Base-by-base conservation (phyloP, 2,888 invertebrate genomes). In the Tinea trinotella region DNA sequence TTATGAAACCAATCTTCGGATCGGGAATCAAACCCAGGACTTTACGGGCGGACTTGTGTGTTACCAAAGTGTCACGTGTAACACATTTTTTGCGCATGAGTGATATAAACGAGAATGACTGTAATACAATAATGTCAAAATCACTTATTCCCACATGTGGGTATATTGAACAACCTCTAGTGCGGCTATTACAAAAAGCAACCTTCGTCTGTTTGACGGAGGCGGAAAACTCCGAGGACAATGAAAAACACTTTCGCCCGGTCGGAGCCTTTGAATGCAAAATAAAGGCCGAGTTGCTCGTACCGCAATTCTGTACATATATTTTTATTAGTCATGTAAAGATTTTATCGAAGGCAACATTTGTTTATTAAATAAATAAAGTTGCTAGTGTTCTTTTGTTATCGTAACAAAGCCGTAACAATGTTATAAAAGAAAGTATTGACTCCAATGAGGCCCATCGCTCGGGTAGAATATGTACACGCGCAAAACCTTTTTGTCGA, bases 171-270 rank as follows among this genome's bases (percentile, higher is more conserved):
- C 17, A 48, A 20, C 12, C n/a, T 18, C 19, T 18, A 18, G 13
- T 18, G 18, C n/a, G 44, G 40, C 52, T 20, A 20, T 18, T 64
- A 64, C 68, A 70, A 73, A 74, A 74, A 71, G 56, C 67, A 62
- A 64, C 71, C 68, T 65, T 62, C 66, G 71, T 70, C 71, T 68
- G 66, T 71, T 72, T 74, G 65, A 59, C 66, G 55, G 17, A 64
- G 63, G 61, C 65, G 70, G 66, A 70, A 66, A 13, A 17, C 19
- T 17, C 18, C 9, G 48, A 48, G 18, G 19, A 81, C 82, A 80
- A 76, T 82, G 77, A 71, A 76, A 78, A 77, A 77, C 80, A 79
- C 79, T 81, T 76, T 73, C 56, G 53, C 67, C 68, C 67, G 62
- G n/a, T 66, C 68, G 61, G 70, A 67, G 67, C 62, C 64, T 22